phyloP scores from a whole-genome alignment of 2,888 invertebrate genomes.

The Aricia artaxerxes region DNA sequence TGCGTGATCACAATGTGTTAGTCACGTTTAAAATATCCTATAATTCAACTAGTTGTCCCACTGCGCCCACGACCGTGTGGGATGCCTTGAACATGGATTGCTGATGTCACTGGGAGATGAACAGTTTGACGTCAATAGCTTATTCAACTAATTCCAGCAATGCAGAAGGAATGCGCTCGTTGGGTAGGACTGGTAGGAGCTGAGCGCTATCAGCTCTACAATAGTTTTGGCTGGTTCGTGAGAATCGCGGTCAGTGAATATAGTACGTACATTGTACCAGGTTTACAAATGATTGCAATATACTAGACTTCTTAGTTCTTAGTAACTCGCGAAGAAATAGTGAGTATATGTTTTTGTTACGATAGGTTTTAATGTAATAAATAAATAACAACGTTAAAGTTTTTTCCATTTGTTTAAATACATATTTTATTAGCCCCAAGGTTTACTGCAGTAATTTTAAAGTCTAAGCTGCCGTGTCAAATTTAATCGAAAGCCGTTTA shows the following conservation, averaged over 20 bases:
- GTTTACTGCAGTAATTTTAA: too few relatives aligned
- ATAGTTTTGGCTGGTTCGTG: neutral
- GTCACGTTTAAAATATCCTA: constrained; percentile 28
- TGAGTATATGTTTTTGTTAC: too few relatives aligned
- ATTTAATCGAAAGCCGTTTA: neutral
- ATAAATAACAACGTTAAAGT: too few relatives aligned
- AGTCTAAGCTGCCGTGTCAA: too few relatives aligned
- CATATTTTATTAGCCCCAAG: too few relatives aligned
- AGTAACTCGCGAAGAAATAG: too few relatives aligned
- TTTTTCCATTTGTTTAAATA: too few relatives aligned
- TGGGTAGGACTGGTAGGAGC: neutral
- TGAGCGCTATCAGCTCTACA: neutral
- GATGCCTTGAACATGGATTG: constrained; percentile 13
- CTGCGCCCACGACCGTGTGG: constrained; percentile 22
- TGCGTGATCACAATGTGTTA: constrained; percentile 21
- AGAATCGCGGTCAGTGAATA: neutral
- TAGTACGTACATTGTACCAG: too few relatives aligned
- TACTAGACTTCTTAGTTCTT: too few relatives aligned
- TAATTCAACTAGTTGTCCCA: constrained; percentile 21
- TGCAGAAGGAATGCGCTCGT: neutral
- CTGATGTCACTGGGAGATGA: constrained; percentile 29
- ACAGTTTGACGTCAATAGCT: constrained; percentile 24
- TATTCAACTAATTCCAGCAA: neutral
- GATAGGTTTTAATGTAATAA: too few relatives aligned
- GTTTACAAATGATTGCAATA: too few relatives aligned